A percentile compares a stretch with the other conserved stretches of the same genome.
Conservation (phyloP, 2,113 vertebrate genomes). For the Aix galericulata region DNA sequence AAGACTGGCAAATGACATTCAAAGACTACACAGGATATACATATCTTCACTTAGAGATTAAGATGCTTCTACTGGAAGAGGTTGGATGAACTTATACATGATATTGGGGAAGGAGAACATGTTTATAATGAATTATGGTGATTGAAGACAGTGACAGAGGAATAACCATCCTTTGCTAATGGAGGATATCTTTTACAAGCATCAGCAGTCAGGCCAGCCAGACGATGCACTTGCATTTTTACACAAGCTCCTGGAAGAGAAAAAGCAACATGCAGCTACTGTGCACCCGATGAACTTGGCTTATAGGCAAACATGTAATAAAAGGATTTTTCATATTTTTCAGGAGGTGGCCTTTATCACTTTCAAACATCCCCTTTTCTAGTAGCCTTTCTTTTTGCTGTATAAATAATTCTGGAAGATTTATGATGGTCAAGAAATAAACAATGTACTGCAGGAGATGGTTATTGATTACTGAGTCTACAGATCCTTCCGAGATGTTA, state of each 20-base stretch:
- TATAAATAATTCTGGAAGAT: neutral
- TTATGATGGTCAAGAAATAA: neutral
- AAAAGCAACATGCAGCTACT: neutral
- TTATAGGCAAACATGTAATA: neutral
- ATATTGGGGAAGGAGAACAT: neutral
- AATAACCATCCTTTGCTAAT: neutral
- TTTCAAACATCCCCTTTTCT: neutral
- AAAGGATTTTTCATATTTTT: neutral
- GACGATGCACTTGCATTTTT: neutral
- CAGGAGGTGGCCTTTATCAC: neutral
- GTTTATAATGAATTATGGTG: neutral
- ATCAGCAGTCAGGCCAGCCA: neutral
- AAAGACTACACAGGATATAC: neutral
- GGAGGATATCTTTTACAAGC: neutral
- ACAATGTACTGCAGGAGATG: neutral
- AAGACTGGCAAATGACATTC: neutral
- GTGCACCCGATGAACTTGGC: neutral
- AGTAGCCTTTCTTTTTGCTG: neutral
- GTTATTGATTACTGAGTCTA: neutral
- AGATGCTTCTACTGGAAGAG: neutral
- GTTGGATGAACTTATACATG: neutral
- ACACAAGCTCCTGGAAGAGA: neutral
- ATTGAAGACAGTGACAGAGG: neutral
- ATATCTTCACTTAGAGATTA: neutral
- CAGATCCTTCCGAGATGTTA: neutral